Conservation (phyloP, 2,113 vertebrate species). For the Rutilus rutilus region DNA sequence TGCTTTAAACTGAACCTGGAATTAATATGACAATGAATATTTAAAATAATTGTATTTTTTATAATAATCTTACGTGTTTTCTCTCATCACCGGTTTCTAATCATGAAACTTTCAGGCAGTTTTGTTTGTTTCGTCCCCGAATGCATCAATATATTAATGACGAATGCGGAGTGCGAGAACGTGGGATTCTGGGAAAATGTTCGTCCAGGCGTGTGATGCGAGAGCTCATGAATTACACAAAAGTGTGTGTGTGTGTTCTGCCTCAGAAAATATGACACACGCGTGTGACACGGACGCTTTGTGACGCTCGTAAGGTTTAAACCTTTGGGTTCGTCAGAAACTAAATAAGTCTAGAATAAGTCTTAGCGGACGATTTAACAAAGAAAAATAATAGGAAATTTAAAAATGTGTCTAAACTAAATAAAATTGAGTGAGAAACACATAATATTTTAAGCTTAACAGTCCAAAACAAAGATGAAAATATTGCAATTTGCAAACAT, state of each 20-base stretch:
- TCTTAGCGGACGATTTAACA: too few relatives aligned
- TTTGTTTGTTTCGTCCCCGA: not conserved
- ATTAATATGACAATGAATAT: not conserved
- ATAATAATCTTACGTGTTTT: not conserved
- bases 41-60: not conserved
- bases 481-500: not conserved
- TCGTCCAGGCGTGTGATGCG: not conserved
- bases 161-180: not conserved
- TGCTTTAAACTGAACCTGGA: not conserved
- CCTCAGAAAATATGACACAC: not conserved
- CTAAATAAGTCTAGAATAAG: not conserved
- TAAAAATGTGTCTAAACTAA: not conserved
- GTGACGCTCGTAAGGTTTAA: not conserved
- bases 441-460: not conserved
- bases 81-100: not conserved
- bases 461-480: not conserved
- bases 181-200: conserved; percentile 8
- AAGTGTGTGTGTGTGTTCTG: not conserved
- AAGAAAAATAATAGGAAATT: not conserved
- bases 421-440: not conserved
- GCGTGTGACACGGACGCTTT: not conserved
- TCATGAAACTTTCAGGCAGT: not conserved
- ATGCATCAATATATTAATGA: conserved; percentile 21
- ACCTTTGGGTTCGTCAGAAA: not conserved
- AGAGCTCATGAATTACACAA: conserved; percentile 16